Evolutionary conservation across 2,888 invertebrate species (phyloP).

Genomic region (Darwinula stevensoni): DNA sequence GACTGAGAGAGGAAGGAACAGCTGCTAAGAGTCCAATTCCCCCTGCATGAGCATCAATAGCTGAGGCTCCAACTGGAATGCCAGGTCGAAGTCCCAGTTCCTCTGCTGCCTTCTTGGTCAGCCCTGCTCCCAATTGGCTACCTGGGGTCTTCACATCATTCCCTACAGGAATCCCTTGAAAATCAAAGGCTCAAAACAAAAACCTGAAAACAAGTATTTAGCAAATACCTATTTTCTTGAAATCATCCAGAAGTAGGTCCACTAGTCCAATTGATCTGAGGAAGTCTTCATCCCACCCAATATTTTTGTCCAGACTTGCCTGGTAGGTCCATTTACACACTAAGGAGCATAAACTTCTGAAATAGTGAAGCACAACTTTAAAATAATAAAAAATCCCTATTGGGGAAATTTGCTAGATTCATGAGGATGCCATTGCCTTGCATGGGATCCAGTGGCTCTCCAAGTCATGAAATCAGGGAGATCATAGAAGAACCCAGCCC

Average conservation of each 20-base stretch:
- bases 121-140: slow-evolving; percentile 29
- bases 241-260: too few relatives aligned
- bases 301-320: too few relatives aligned
- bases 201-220: too few relatives aligned
- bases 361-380: slow-evolving; percentile 9
- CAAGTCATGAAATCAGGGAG: slow-evolving; percentile 77
- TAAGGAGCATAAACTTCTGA: slow-evolving; percentile 59
- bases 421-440: too few relatives aligned
- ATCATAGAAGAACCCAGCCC: slow-evolving; percentile 51
- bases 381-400: slow-evolving; percentile 13
- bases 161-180: too few relatives aligned
- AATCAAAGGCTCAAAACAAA: too few relatives aligned
- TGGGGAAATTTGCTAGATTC: too few relatives aligned
- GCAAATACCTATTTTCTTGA: slow-evolving; percentile 14
- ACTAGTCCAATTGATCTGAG: too few relatives aligned
- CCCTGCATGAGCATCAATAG: slow-evolving; percentile 89
- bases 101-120: slow-evolving; percentile 29
- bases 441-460: slow-evolving; percentile 47
- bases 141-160: slow-evolving; percentile 26
- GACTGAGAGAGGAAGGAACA: background rate
- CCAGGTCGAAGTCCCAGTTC: slow-evolving; percentile 34
- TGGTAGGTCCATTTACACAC: slow-evolving; percentile 95
- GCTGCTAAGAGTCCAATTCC: slow-evolving; percentile 50
- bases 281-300: too few relatives aligned
- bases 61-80: slow-evolving; percentile 54